phyloP scores from a whole-genome alignment of 1,140 invertebrate genomes.

The Triops cancriformis region DNA sequence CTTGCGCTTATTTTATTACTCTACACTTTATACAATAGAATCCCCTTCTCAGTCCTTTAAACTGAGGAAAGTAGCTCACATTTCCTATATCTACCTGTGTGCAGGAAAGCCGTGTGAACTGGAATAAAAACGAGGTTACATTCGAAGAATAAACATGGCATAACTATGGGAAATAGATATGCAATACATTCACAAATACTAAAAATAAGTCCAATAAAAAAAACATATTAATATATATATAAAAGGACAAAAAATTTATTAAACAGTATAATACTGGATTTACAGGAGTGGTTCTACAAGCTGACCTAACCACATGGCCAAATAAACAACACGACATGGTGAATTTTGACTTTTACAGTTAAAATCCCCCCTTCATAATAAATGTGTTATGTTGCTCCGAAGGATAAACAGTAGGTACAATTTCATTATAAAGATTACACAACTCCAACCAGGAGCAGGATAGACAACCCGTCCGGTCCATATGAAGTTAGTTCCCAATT shows the following conservation, averaged over 20 bases:
- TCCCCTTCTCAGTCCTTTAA: no score
- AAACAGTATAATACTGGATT: not conserved
- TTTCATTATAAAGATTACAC: not conserved
- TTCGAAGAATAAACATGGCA: not conserved
- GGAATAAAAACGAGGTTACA: no score
- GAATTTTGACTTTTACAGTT: not conserved
- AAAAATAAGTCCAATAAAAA: not conserved
- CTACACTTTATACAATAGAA: no score
- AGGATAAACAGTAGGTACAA: not conserved
- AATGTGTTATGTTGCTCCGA: not conserved
- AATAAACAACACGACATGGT: not conserved
- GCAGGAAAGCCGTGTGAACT: no score
- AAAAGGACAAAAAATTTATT: no score
- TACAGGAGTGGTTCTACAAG: not conserved
- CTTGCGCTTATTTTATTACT: no score
- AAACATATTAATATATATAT: no score
- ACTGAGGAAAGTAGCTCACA: no score
- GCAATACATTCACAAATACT: not conserved
- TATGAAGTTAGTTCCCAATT: constrained; percentile 1
- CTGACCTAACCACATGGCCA: not conserved
- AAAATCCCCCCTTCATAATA: not conserved
- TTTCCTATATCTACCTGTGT: no score
- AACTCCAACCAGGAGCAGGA: not conserved
- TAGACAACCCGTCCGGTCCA: not conserved
- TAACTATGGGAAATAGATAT: not conserved